Conservation (phyloP, 1,140 invertebrate species). For the Globodera ellingtonae region DNA sequence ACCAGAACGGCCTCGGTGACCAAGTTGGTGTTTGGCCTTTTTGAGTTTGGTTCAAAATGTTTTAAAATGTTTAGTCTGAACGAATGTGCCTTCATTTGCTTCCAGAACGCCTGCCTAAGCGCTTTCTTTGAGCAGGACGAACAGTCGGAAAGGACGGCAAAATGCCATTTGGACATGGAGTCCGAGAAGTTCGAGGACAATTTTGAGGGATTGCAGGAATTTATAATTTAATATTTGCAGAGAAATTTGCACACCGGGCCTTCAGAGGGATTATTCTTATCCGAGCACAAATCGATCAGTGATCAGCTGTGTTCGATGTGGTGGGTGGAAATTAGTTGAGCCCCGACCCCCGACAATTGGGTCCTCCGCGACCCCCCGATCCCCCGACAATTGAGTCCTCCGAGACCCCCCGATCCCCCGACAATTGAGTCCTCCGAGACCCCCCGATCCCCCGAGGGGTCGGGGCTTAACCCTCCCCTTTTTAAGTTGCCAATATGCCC, state of each 20-base stretch:
- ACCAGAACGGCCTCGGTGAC: conserved; percentile 26
- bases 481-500: conserved; percentile 12
- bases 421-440: too few species aligned
- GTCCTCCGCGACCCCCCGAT: too few species aligned
- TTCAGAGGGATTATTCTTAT: conserved; percentile 50
- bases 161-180: conserved; percentile 40
- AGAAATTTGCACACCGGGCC: conserved; percentile 40
- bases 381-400: too few species aligned
- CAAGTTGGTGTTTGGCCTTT: conserved; percentile 14
- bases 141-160: conserved; percentile 3
- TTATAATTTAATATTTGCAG: background rate
- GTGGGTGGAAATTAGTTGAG: conserved; percentile 17
- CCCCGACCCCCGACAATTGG: too few species aligned
- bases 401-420: too few species aligned
- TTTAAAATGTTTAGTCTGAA: conserved; percentile 39
- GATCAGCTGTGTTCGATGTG: conserved; percentile 46
- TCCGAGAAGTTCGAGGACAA: conserved; percentile 2
- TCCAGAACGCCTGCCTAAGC: conserved; percentile 48
- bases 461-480: background rate
- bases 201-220: background rate
- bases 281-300: conserved; percentile 32
- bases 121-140: conserved; percentile 43
- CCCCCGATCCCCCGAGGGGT: too few species aligned
- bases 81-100: conserved; percentile 53
- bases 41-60: background rate